Conservation (phyloP, 2,888 invertebrate species). For the Erebia epiphron region DNA sequence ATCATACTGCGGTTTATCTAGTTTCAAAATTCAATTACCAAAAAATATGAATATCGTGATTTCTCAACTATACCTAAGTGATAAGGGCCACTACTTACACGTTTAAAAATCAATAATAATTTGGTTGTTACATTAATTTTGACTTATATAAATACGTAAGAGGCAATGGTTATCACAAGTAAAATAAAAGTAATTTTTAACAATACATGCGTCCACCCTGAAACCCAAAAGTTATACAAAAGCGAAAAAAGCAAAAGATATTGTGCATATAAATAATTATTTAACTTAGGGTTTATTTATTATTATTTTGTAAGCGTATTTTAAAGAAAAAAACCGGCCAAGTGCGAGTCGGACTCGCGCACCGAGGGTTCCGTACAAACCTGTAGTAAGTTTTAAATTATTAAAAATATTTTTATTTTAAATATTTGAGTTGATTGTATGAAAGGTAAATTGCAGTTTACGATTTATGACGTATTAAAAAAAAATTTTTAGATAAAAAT, state of each 20-base stretch:
- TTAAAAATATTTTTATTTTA: too few relatives aligned
- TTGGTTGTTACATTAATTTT: neutral
- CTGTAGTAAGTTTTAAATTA: too few relatives aligned
- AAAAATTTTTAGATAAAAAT: too few relatives aligned
- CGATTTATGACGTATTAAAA: too few relatives aligned
- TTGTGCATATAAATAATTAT: neutral
- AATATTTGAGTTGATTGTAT: too few relatives aligned
- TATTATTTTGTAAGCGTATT: neutral
- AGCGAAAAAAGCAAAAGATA: conserved; percentile 2
- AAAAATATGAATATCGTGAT: conserved; percentile 80
- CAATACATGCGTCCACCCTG: conserved; percentile 1
- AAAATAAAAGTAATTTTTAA: neutral
- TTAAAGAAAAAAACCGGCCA: neutral
- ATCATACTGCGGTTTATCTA: conserved; percentile 29
- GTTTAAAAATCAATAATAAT: neutral
- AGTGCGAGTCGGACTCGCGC: too few relatives aligned
- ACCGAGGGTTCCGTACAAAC: too few relatives aligned
- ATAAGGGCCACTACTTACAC: conserved; percentile 27
- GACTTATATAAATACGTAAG: neutral
- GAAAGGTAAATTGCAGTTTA: too few relatives aligned
- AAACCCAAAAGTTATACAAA: neutral
- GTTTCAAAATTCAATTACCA: conserved; percentile 47
- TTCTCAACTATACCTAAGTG: conserved; percentile 35
- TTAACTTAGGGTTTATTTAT: neutral
- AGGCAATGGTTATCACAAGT: neutral